Percentiles rank a stretch among this genome's conserved stretches.
These are phyloP conservation scores for Scaptomyza caliginosa DNA, from an alignment of 2,888 invertebrate genomes.

Conservation along the genomic window DNA sequence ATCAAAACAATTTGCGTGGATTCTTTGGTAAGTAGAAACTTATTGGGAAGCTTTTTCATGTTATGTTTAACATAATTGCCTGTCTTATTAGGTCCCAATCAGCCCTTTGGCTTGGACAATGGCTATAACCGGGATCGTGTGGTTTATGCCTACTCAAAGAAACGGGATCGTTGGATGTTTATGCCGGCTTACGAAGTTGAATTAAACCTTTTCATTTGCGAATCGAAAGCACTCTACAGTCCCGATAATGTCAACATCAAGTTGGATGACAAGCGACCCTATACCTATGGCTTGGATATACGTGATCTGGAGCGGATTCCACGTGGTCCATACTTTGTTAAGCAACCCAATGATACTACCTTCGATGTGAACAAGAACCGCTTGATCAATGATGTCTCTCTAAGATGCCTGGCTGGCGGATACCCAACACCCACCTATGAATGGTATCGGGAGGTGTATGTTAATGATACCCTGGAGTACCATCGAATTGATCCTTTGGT, in stretches of 20 bases:
- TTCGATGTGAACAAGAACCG: conserved; percentile 91
- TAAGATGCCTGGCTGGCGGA: conserved; percentile 93
- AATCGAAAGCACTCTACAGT: conserved; percentile 84
- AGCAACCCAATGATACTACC: conserved; percentile 92
- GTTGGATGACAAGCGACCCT: conserved; percentile 91
- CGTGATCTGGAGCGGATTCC: conserved; percentile 92
- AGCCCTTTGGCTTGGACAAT: conserved; percentile 64
- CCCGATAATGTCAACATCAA: conserved; percentile 89
- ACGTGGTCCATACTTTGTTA: conserved; percentile 94
- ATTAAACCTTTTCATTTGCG: conserved; percentile 93
- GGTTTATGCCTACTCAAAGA: conserved; percentile 90
- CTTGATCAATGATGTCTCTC: conserved; percentile 89
- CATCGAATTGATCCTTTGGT: conserved; percentile 90
- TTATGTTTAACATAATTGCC: not conserved
- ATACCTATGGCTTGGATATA: conserved; percentile 93
- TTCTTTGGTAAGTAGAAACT: conserved; percentile 64
- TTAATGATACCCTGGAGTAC: conserved; percentile 90
- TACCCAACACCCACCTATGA: conserved; percentile 95
- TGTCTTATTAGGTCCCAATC: conserved; percentile 61
- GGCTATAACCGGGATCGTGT: conserved; percentile 89
- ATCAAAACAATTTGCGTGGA: conserved; percentile 76
- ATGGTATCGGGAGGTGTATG: conserved; percentile 95
- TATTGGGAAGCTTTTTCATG: not conserved
- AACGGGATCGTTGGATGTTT: conserved; percentile 92
- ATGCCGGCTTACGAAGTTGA: conserved; percentile 92